phyloP scores from a whole-genome alignment of 2,113 vertebrate genomes.

The Pluvianellus socialis region DNA sequence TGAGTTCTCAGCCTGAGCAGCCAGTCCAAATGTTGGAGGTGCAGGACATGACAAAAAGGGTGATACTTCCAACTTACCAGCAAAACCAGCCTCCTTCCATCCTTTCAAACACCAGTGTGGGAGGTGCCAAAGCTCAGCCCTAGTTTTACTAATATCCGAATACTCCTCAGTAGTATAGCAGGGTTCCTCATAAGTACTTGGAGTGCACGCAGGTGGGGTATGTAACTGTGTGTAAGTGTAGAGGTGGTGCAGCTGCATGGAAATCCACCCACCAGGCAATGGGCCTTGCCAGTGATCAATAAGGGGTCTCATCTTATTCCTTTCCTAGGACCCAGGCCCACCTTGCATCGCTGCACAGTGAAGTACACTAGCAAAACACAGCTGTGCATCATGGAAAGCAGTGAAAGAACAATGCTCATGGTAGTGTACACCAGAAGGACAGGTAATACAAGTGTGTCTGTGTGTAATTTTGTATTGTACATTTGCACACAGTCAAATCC shows the following conservation, averaged over 20 bases:
- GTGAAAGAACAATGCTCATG: fast-evolving
- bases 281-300: neutral
- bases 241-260: neutral
- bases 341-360: neutral
- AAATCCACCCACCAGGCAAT: neutral
- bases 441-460: neutral
- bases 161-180: fast-evolving
- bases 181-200: neutral
- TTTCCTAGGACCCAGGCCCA: neutral
- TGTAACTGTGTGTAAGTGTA: fast-evolving
- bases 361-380: neutral
- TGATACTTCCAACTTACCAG: neutral
- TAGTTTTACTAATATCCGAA: neutral
- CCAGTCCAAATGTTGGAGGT: neutral
- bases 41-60: neutral
- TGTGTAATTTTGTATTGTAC: neutral
- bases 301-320: neutral
- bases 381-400: neutral
- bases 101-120: neutral
- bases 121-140: neutral
- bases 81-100: neutral
- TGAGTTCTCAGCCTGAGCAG: neutral
- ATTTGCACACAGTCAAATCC: fast-evolving
- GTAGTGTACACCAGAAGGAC: neutral
- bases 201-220: fast-evolving